Evolutionary conservation across 2,113 vertebrate genomes (phyloP), one percentile per base, ranked within the genome.

Genomic region (Scophthalmus maximus): DNA sequence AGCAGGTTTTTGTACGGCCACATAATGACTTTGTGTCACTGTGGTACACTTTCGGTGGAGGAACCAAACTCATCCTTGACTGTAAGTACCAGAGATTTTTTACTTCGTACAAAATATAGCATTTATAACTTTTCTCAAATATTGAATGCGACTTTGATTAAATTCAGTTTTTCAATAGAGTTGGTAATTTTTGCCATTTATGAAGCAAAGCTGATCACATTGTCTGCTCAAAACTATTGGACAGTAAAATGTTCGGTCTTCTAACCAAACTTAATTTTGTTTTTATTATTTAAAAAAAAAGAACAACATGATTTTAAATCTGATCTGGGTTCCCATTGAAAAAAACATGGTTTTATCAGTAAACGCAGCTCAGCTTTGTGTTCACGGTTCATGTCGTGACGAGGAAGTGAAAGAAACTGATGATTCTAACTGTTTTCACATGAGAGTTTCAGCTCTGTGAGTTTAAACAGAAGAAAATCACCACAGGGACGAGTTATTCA

Each of bases 361-460:
- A 25, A 57, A 42, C 18, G 22, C 63, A 56, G 68, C 32, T 67
- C 20, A n/a, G n/a, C 40, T 27, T 40, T 36, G 14, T 44, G 38
- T 73, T 66, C 68, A 73, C 23, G 67, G 8, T 49, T 76, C 27
- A 61, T 62, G 50, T 27, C 34, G 64, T 73, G 72, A 68, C 64
- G 52, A 78, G 74, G 74, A 85, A 75, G 74, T 72, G 73, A 84
- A 80, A 66, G 53, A 36, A 18, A 77, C 78, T 77, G 64, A 81
- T 60, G 77, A 40, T 36, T 14, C 12, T 9, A 36, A 36, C 34
- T 36, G 34, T 36, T 36, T 32, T 32, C 30, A 32, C 30, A 6
- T 9, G 11, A n/a, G n/a, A n/a, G n/a, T n/a, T n/a, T n/a, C n/a
- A n/a, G n/a, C n/a, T n/a, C n/a, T n/a, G n/a, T n/a, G n/a, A n/a